Evolutionary conservation across 2,888 invertebrate species (phyloP), one percentile per base, ranked within the genome.

Genomic region (Hydrotaea cyrtoneurina): DNA sequence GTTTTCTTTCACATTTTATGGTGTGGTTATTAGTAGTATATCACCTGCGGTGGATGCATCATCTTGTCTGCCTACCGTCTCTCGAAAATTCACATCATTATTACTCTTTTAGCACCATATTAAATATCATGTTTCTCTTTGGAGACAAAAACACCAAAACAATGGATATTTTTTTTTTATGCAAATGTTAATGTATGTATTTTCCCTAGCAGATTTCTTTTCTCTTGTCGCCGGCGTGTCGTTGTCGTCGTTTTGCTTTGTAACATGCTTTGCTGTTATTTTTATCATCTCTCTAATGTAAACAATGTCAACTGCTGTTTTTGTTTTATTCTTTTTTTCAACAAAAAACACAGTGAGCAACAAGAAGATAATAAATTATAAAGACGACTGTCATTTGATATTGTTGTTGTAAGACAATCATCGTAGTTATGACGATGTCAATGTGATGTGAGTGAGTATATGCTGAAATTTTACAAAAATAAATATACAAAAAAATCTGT

Each of bases 301-400:
- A 62, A 62, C 62, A 62, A 62, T 62, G 62, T 62, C 62, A 62
- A 62, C 62, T 31, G n/a, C 26, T 59, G 1, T 59, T 57, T 57
- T 57, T 15, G n/a, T 53, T 53, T 57, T 57, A 23, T 59, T 15
- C 2, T 17, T 62, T 59, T 26, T 59, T 26, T 59, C 4, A 31
- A 59, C 26, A 59, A 62, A 62, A 62, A 26, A 55, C 1, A 59
- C 55, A 1, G 1, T 57, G n/a, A 31, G 36, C 31, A 1, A 15
- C 31, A 62, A 62, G 62, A 1, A 15, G 62, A 62, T 62, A 62
- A 62, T 62, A 62, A 62, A 62, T 62, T 62, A 31, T n/a, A 62
- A 31, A 62, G 62, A 62, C 62, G 36, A 62, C 62, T 62, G 62
- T 62, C 62, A 62, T 62, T 62, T 62, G 31, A 31, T 19, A 62